A percentile compares a stretch with the other conserved stretches of the same genome.
phyloP scores from a whole-genome alignment of 2,113 vertebrate species.

The Mystacornis crossleyi region DNA sequence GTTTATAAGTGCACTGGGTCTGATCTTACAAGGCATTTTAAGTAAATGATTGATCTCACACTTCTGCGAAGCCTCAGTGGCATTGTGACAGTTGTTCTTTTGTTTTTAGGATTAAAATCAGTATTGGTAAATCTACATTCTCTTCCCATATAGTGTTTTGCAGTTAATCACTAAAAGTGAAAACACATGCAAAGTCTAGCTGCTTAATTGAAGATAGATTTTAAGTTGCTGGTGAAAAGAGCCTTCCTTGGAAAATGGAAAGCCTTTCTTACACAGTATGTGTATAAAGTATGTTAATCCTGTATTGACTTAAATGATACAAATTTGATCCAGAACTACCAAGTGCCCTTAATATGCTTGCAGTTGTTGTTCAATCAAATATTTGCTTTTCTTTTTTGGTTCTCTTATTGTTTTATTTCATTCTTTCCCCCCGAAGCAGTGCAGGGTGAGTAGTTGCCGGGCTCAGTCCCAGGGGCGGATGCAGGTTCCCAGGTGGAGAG shows the following conservation, averaged over 20 bases:
- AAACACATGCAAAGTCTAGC: background rate
- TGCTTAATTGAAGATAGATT: background rate
- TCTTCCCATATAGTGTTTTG: background rate
- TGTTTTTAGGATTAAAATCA: background rate
- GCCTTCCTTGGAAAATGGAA: background rate
- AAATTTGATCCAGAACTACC: background rate
- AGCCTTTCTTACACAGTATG: background rate
- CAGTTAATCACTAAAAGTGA: background rate
- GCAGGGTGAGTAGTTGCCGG: background rate
- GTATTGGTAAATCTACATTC: background rate
- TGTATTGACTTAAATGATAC: background rate
- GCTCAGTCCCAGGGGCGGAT: background rate
- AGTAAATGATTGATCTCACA: slow-evolving; percentile 23
- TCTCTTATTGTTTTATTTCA: background rate
- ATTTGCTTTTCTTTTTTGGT: background rate
- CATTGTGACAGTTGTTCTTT: background rate
- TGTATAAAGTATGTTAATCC: background rate
- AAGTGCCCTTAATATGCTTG: background rate
- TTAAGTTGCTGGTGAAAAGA: background rate
- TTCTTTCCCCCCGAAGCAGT: fast-evolving
- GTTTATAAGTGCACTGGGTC: background rate
- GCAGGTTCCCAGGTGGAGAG: background rate
- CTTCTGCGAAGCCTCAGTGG: background rate
- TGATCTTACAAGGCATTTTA: slow-evolving; percentile 21
- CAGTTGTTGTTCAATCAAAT: background rate